Base-by-base conservation (phyloP, 2,888 invertebrate genomes). In the Drosophila lutescens region DNA sequence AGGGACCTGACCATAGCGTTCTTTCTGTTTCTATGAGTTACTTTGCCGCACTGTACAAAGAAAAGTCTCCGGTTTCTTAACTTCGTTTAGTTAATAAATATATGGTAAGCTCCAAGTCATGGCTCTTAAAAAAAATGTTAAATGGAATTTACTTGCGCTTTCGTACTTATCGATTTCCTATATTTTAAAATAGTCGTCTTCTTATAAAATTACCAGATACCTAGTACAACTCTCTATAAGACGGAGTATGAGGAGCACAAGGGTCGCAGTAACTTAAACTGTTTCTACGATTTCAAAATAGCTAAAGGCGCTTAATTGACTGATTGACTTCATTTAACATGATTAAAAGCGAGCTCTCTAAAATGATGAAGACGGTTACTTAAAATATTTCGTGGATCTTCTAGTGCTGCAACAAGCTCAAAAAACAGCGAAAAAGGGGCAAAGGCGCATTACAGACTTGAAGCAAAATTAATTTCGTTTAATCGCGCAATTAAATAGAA, bases 381-480 rank as follows among this genome's bases (percentile, higher is more conserved):
- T 36, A 10, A 51, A 54, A 59, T 30, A 36, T 57, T 34, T 55
- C 40, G 26, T 1, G 13, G 5, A 26, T 2, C 40, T 30, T n/a
- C 34, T 26, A 32, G 20, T n/a, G 26, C 5, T n/a, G 17, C 10
- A 40, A 4, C 41, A 17, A 17, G 2, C 10, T 41, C 10, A 17
- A 41, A 10, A 41, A 17, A 41, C 34, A 41, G 41, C 5, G 17
- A n/a, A 15, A 46, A 30, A 38, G 55, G 34, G 23, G 26, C 13
- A 40, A 6, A 1, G 6, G 17, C 23, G 38, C 70, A 70, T 76
- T 68, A 72, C 54, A 70, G 66, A 73, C 76, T 76, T 74, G 30
- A 66, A 71, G 59, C 68, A 68, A 78, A 88, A 87, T 82, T 88
- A 84, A 84, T 84, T 84, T 88, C 76, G 79, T 85, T 82, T 86